Base-by-base conservation (phyloP, 2,113 vertebrate genomes). In the Clinocottus analis region DNA sequence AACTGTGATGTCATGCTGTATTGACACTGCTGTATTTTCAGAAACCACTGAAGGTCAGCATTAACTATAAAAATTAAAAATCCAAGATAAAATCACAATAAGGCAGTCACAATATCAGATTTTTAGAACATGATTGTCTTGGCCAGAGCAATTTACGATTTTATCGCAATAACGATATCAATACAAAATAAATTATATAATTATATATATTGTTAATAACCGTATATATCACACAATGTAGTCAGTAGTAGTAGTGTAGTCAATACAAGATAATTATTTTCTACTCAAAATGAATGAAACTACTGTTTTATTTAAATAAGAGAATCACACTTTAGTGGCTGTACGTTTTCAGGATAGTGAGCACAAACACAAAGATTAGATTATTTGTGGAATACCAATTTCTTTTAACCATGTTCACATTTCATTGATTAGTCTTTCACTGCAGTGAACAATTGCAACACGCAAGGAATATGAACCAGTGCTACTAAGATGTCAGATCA, bases 401-500 rank as follows among this genome's bases (percentile, higher is more conserved):
- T 63, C 6, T 39, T 75, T 66, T 70, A 23, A 47, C 33, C n/a
- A 31, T 61, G 13, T 41, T 37, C 16, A 68, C 19, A 37, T 37
- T 78, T 66, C 63, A 72, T 5, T 70, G 25, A 56, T 86, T 76
- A 78, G 23, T 41, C 19, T 19, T 51, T 37, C 14, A 68, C 33
- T 51, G 47, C 21, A 7, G 49, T n/a, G 49, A 51, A n/a, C 21
- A 19, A 47, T 47, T 47, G 45, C 45, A 47, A 19, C 17, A 47
- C 45, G n/a, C 49, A 9, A 9, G 12, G 23, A 8, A 59, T 43
- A 60, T n/a, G 71, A 89, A 59, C 10, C 55, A 37, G 19, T 53
- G 25, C 47, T 27, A 66, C 21, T n/a, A 10, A 8, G 53, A 63
- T 25, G 21, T 67, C 27, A 64, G 21, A 75, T 58, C 63, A 27